phyloP scores from a whole-genome alignment of 2,113 vertebrate species.

The Rattus rattus region DNA sequence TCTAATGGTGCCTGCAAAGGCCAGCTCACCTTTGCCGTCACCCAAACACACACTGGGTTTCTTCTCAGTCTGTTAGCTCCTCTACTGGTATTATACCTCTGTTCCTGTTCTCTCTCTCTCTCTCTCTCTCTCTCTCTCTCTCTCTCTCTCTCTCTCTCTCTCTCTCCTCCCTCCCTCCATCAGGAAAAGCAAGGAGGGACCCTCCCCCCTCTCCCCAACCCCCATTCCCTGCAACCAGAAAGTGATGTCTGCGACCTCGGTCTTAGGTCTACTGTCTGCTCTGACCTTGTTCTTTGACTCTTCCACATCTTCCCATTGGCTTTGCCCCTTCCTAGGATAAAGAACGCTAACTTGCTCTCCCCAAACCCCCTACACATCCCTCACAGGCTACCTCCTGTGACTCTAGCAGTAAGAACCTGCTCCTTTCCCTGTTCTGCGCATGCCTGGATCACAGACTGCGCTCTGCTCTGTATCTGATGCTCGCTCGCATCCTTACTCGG shows the following conservation, averaged over 20 bases:
- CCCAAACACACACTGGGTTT: background rate
- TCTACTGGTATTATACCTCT: background rate
- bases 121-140: too few relatives aligned
- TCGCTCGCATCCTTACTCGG: background rate
- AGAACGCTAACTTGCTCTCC: background rate
- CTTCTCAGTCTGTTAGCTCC: background rate
- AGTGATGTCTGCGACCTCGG: too few relatives aligned
- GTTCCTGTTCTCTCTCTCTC: background rate
- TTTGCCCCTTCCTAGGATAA: background rate
- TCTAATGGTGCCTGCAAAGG: background rate
- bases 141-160: too few relatives aligned
- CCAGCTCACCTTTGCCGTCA: background rate
- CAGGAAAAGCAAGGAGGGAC: background rate
- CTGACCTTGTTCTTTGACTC: background rate
- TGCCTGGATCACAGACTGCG: background rate
- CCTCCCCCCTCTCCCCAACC: background rate
- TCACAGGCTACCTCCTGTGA: background rate
- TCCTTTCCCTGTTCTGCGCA: background rate
- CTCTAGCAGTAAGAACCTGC: background rate
- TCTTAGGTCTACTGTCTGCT: background rate
- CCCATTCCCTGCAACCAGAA: background rate
- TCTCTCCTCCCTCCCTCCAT: background rate
- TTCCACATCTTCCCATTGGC: background rate
- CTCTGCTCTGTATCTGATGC: too few relatives aligned
- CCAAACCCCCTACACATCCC: too few relatives aligned